Evolutionary conservation across 2,888 invertebrate genomes (phyloP), one percentile per base, ranked within the genome.

Genomic region (Synergus laeviventris): DNA sequence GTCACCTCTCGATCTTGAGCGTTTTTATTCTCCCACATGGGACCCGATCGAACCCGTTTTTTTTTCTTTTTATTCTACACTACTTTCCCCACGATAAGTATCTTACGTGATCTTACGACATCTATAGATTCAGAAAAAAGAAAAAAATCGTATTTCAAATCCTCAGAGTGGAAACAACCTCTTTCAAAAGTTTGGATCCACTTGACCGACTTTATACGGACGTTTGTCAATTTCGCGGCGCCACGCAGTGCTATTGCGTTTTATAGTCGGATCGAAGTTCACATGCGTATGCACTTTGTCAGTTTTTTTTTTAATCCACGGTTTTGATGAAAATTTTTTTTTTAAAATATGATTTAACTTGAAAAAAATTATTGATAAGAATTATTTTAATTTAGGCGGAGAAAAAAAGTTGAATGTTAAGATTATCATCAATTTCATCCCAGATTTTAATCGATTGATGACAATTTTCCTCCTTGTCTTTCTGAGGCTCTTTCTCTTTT

Each of bases 21-120:
- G 78, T 81, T 81, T 81, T 81, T 79, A 85, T 85, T 87, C 89
- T 89, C 89, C 90, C 88, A 90, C 89, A 88, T 87, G 78, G 64
- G 80, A 79, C 80, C 77, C 80, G 78, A 82, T 78, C 79, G 78
- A 78, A 76, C 77, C 81, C 78, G 75, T 81, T 79, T 78, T 75
- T 79, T 78, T 75, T 73, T 12, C 54, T 66, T 79, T 78, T 78
- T 80, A 81, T 61, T 74, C 61, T 66, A 49, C 16, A 75, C 73
- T 74, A 45, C 75, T 78, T 78, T 77, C 81, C 77, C 78, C 70
- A 49, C 74, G 78, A 78, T 78, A 81, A 79, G 78, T 78, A 77
- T 79, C 74, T 77, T 80, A 76, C 56, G 70, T 75, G 74, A 76
- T 45, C 16, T 21, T 70, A 24, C 5, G 12, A n/a, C 24, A 70